Evolutionary conservation across 2,888 invertebrate species (phyloP), one percentile per base, ranked within the genome.

Genomic region (Villa cingulata): DNA sequence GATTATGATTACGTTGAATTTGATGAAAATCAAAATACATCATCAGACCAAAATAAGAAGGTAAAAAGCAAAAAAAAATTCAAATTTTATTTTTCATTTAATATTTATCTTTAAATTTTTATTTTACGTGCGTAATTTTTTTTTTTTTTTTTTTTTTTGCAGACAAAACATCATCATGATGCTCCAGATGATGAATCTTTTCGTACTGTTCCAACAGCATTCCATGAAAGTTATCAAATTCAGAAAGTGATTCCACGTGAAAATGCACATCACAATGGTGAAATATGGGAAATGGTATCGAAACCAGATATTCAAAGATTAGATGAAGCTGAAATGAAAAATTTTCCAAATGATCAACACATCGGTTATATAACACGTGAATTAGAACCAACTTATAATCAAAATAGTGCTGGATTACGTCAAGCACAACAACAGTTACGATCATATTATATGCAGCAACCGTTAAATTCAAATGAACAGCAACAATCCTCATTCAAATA

Each of bases 1-100:
- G 51, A 52, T 20, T 51, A 54, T 23, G 50, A 51, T 40, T 43
- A 53, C 37, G 46, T 50, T 37, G 48, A 52, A 19, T 49, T 49
- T 32, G 16, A 15, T 18, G 36, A n/a, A 36, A 16, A n/a, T 36
- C 9, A 32, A 12, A 12, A 32, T 32, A 14, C 9, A 23, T 7
- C 6, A 12, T 12, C 29, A 23, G 29, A 32, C 12, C 29, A 32
- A 32, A 32, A 32, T n/a, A n/a, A n/a, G 12, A 32, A 32, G 29
- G 29, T 32, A 32, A 27, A 27, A 27, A 9, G 27, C 6, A 27
- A 2, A 2, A 27, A n/a, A n/a, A n/a, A n/a, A n/a, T n/a, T n/a
- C n/a, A n/a, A n/a, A n/a, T n/a, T n/a, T n/a, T n/a, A n/a, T n/a
- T n/a, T n/a, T n/a, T n/a, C n/a, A n/a, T n/a, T n/a, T n/a, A n/a